These are phyloP conservation scores for Andrena chrysosceles DNA, from an alignment of 2,888 invertebrate genomes.

Conservation along the genomic window DNA sequence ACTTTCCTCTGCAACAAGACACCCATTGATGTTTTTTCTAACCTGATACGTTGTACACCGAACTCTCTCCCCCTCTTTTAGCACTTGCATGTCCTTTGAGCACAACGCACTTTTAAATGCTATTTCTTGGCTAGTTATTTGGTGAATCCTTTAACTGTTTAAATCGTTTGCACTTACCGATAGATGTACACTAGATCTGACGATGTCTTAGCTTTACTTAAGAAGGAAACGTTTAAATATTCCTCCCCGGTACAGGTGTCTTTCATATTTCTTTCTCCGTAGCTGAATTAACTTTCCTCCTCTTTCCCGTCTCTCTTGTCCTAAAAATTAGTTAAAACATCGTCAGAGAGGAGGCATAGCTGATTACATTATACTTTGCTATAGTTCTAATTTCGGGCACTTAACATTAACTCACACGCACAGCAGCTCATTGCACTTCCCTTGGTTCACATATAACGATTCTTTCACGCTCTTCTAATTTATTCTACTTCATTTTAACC, in stretches of 20 bases:
- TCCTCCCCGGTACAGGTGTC: not conserved
- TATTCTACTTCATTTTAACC: conserved; percentile 8
- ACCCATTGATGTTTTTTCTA: conserved; percentile 71
- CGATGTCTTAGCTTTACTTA: conserved; percentile 46
- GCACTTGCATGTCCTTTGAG: conserved; percentile 48
- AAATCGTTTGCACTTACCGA: conserved; percentile 17
- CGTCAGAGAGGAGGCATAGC: conserved; percentile 26
- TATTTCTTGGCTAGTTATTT: conserved; percentile 11
- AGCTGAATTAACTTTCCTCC: not conserved
- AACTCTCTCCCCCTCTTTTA: not conserved
- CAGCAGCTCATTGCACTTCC: conserved; percentile 21
- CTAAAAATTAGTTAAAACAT: conserved; percentile 31
- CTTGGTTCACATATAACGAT: conserved; percentile 21
- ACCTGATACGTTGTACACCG: conserved; percentile 50
- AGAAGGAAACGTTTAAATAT: not conserved
- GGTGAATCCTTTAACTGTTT: conserved; percentile 6
- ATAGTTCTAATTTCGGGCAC: conserved; percentile 53
- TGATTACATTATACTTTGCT: conserved; percentile 23
- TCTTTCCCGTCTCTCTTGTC: not conserved
- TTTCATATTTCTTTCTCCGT: not conserved
- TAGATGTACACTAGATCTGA: conserved; percentile 36
- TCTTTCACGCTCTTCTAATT: conserved; percentile 21
- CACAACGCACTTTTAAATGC: conserved; percentile 33
- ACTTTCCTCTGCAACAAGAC: conserved; percentile 75
- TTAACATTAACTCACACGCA: conserved; percentile 60